A percentile compares a stretch with the other conserved stretches of the same genome.
phyloP scores from a whole-genome alignment of 2,113 vertebrate species.

The Anoplopoma fimbria region DNA sequence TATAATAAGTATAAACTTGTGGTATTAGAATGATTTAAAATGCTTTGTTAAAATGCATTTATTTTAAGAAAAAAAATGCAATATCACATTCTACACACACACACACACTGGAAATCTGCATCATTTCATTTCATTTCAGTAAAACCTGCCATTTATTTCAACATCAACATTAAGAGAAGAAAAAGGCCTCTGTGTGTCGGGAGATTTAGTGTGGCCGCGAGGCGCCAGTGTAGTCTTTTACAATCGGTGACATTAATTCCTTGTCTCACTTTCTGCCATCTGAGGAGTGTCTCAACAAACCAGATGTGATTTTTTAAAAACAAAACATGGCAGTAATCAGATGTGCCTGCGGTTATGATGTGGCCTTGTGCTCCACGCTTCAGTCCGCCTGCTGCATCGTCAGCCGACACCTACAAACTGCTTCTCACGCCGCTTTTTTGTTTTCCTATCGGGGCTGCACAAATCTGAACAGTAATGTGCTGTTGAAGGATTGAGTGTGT shows the following conservation, averaged over 20 bases:
- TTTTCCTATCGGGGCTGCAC: constrained; percentile 53
- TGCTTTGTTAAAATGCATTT: not conserved
- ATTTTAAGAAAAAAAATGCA: not conserved
- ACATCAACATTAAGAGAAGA: not conserved
- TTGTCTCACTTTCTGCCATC: constrained; percentile 69
- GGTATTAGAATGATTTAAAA: not conserved
- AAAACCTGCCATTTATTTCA: constrained; percentile 27
- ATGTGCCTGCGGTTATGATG: constrained; percentile 59
- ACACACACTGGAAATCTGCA: not conserved
- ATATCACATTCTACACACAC: not conserved
- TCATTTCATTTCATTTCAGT: not conserved
- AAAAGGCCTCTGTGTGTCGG: not conserved
- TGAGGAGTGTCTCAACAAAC: constrained; percentile 65
- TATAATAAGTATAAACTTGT: not conserved
- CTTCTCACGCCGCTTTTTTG: constrained; percentile 43
- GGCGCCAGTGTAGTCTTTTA: constrained; percentile 61
- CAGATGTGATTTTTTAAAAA: constrained; percentile 74
- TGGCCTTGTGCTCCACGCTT: constrained; percentile 58
- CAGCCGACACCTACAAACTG: constrained; percentile 75
- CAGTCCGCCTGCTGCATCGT: constrained; percentile 36
- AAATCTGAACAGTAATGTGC: constrained; percentile 11
- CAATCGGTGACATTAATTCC: constrained; percentile 69
- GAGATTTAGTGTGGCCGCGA: constrained; percentile 46
- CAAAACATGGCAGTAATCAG: constrained; percentile 58
- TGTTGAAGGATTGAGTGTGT: constrained; percentile 57